phyloP scores from a whole-genome alignment of 2,888 invertebrate genomes.

The Andrena chrysosceles region DNA sequence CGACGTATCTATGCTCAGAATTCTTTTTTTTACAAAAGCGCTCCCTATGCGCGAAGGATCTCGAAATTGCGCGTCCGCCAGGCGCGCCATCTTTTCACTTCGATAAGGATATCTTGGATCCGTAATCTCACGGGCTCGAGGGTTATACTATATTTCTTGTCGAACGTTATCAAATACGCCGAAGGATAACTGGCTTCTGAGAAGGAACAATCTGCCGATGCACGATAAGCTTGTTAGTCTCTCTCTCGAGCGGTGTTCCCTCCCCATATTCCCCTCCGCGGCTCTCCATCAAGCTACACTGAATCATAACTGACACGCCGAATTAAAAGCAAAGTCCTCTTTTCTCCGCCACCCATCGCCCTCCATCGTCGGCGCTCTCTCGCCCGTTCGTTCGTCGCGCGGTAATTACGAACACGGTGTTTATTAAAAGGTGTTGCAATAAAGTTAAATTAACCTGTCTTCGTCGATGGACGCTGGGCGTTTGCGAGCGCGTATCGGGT shows the following conservation, averaged over 20 bases:
- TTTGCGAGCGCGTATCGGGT: slow-evolving; percentile 32
- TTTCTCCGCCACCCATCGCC: neutral
- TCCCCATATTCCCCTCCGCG: slow-evolving; percentile 13
- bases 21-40: neutral
- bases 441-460: slow-evolving; percentile 63
- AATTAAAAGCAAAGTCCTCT: slow-evolving; percentile 59
- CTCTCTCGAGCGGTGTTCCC: slow-evolving; percentile 40
- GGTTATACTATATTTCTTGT: slow-evolving; percentile 57
- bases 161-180: slow-evolving; percentile 66
- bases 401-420: slow-evolving; percentile 59
- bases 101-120: slow-evolving; percentile 65
- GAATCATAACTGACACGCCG: slow-evolving; percentile 66
- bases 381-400: slow-evolving; percentile 19
- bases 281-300: slow-evolving; percentile 51
- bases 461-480: slow-evolving; percentile 25
- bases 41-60: neutral
- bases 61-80: slow-evolving; percentile 26
- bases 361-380: neutral
- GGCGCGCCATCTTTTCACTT: slow-evolving; percentile 31
- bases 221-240: slow-evolving; percentile 63
- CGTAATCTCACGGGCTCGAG: slow-evolving; percentile 58
- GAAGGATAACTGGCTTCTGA: slow-evolving; percentile 67
- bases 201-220: slow-evolving; percentile 70
- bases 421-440: slow-evolving; percentile 58
- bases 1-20: neutral